Percentiles rank a stretch among this genome's conserved stretches.
Evolutionary conservation across 2,113 vertebrate species (phyloP).

Genomic region (human (Homo sapiens)): GRCh38 chr21:27743001-27743500

Average conservation of each 20-base stretch:
- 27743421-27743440: not conserved
- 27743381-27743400: not conserved
- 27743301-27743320: not conserved
- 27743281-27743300: not conserved
- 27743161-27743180: not conserved
- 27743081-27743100: not conserved
- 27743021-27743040: not conserved
- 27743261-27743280: not conserved
- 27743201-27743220: not conserved
- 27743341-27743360: not conserved
- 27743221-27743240: not conserved
- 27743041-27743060: not conserved
- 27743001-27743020: not conserved
- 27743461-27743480: not conserved
- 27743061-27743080: not conserved
- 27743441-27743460: not conserved
- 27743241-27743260: not conserved
- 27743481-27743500: not conserved
- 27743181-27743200: not conserved
- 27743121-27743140: not conserved
- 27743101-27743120: not conserved
- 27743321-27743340: not conserved
- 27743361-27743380: not conserved
- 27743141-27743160: not conserved
- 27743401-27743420: not conserved